A percentile compares a stretch with the other conserved stretches of the same genome.
Conservation (phyloP, 2,113 vertebrate genomes). For the Trematocara zebra region DNA sequence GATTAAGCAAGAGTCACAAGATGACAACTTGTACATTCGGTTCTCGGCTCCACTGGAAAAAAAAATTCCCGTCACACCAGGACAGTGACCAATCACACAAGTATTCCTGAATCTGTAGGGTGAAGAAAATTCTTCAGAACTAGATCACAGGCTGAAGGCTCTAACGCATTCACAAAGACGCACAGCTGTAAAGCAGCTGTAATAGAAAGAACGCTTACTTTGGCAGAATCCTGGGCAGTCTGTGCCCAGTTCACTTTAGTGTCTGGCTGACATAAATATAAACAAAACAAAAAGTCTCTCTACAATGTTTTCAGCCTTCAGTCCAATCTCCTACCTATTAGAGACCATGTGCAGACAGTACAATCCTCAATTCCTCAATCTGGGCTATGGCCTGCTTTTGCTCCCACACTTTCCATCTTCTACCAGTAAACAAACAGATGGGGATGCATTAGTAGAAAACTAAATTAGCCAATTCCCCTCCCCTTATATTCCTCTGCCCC, state of each 20-base stretch:
- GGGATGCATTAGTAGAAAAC: constrained; percentile 28
- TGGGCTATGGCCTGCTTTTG: neutral
- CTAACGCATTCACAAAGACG: neutral
- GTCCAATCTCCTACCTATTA: neutral
- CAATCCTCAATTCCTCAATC: neutral
- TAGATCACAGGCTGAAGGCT: neutral
- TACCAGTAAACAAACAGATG: constrained; percentile 40
- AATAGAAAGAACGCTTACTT: neutral
- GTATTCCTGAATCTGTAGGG: neutral
- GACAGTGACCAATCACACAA: neutral
- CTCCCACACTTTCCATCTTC: neutral
- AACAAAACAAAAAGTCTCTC: neutral
- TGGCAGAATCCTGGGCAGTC: neutral
- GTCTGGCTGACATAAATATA: neutral
- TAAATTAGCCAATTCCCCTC: constrained; percentile 9
- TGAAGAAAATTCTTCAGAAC: neutral
- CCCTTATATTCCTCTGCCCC: neutral
- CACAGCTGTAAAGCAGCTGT: constrained; percentile 17
- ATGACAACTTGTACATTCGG: neutral
- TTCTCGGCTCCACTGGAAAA: neutral
- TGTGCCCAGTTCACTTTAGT: neutral
- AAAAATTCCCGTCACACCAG: neutral
- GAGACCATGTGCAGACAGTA: neutral
- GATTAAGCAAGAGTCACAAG: neutral
- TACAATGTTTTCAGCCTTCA: neutral